Conservation (phyloP, 2,113 vertebrate species). For the Eurypyga helias region DNA sequence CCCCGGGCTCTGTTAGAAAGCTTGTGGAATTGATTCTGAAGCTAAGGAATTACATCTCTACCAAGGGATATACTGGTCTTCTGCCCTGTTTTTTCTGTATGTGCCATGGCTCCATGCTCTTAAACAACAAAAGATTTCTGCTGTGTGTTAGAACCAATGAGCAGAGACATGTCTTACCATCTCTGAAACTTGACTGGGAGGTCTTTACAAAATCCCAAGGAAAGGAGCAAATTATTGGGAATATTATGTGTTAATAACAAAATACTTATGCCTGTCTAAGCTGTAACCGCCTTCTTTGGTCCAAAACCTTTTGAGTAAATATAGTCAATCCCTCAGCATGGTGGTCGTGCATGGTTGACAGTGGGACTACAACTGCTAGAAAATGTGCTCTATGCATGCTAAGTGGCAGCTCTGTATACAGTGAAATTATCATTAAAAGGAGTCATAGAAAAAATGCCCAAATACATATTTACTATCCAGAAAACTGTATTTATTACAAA, state of each 20-base stretch:
- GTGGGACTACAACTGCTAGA: neutral
- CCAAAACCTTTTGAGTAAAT: constrained; percentile 31
- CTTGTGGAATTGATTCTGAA: neutral
- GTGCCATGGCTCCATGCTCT: neutral
- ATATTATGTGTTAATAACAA: neutral
- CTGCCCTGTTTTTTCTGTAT: neutral
- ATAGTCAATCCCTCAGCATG: neutral
- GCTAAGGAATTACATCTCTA: neutral
- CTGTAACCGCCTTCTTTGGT: neutral
- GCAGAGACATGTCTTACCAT: neutral
- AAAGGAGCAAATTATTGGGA: neutral
- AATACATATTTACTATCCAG: neutral
- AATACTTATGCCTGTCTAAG: neutral
- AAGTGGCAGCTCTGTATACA: neutral
- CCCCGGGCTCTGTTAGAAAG: neutral
- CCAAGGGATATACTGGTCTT: neutral
- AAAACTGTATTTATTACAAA: neutral
- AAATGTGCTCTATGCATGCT: neutral
- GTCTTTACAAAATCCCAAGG: neutral
- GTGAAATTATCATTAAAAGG: neutral
- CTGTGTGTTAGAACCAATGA: neutral
- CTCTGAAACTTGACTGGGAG: neutral
- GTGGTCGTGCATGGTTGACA: neutral
- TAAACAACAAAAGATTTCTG: neutral
- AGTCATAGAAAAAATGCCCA: neutral